phyloP scores from a whole-genome alignment of 2,888 invertebrate species.

The Masnerella sp. region DNA sequence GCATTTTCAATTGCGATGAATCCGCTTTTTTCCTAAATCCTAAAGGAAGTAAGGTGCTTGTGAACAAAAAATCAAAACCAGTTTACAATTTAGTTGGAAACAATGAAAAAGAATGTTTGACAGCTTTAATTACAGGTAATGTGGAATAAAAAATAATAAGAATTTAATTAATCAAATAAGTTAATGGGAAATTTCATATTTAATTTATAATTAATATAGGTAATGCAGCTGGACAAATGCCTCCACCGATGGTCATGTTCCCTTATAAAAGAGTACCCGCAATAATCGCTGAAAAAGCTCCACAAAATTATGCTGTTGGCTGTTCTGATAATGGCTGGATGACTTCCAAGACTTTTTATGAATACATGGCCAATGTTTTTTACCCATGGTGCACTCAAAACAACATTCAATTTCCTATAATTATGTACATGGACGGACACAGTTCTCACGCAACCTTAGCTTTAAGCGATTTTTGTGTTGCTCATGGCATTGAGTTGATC shows the following conservation, averaged over 20 bases:
- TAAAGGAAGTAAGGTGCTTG: conserved; percentile 67
- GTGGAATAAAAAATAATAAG: neutral
- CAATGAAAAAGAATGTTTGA: conserved; percentile 38
- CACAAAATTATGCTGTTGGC: conserved; percentile 6
- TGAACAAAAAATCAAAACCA: conserved; percentile 64
- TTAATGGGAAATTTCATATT: too few relatives aligned
- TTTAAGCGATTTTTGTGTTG: conserved; percentile 51
- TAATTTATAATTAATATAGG: conserved; percentile 12
- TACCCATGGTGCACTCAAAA: conserved; percentile 47
- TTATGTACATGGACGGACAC: conserved; percentile 61
- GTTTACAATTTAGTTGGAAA: conserved; percentile 27
- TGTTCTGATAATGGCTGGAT: conserved; percentile 23
- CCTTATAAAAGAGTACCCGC: conserved; percentile 68
- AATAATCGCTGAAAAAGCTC: conserved; percentile 61
- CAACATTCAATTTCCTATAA: conserved; percentile 51
- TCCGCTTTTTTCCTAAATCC: conserved; percentile 62
- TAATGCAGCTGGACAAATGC: conserved; percentile 59
- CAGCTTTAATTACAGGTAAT: conserved; percentile 18
- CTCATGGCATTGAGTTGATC: conserved; percentile 17
- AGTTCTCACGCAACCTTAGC: conserved; percentile 60
- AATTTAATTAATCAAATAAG: neutral
- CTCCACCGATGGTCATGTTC: conserved; percentile 67
- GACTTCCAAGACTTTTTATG: conserved; percentile 31
- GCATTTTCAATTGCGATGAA: conserved; percentile 65
- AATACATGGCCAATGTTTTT: conserved; percentile 53